These are phyloP conservation scores for Gobio occitaniae DNA, from an alignment of 2,797 vertebrate genomes.

Conservation along the genomic window DNA sequence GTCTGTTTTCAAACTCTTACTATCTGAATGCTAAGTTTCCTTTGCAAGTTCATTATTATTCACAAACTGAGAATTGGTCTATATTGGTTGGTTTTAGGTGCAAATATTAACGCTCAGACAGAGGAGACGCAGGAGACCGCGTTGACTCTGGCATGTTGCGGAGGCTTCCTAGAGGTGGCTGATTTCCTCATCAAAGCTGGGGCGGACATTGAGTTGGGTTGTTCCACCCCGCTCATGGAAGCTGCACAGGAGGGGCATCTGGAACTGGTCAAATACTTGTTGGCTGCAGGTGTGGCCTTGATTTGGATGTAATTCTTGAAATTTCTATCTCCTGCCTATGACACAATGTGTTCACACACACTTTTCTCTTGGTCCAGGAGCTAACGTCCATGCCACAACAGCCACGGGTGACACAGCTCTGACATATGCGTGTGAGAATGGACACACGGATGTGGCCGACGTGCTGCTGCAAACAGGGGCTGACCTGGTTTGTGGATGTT, in stretches of 20 bases:
- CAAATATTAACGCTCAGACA: constrained; percentile 98
- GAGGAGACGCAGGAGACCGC: constrained; percentile 99
- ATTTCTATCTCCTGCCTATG: neutral
- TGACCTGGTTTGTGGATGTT: constrained; percentile 85
- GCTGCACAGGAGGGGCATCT: constrained; percentile 98
- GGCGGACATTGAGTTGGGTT: constrained; percentile 97
- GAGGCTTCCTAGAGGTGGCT: constrained; percentile 97
- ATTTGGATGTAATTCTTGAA: neutral
- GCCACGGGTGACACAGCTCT: constrained; percentile 97
- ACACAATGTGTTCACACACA: neutral
- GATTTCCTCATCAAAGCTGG: constrained; percentile 99
- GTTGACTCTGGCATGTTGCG: constrained; percentile 96
- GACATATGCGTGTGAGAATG: constrained; percentile 98
- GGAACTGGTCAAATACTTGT: constrained; percentile 96
- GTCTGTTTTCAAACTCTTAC: neutral
- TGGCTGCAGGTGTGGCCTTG: constrained; percentile 87
- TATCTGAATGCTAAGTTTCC: neutral
- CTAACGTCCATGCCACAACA: constrained; percentile 96
- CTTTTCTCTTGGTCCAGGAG: constrained; percentile 79
- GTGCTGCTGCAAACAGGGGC: constrained; percentile 96
- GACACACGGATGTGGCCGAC: constrained; percentile 98
- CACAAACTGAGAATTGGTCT: constrained; percentile 6
- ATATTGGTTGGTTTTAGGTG: constrained; percentile 76
- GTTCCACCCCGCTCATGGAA: constrained; percentile 98
- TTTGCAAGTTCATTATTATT: neutral